Percentiles rank a stretch among this genome's conserved stretches.
phyloP scores from a whole-genome alignment of 2,797 vertebrate species.

The Spatula versicolor region DNA sequence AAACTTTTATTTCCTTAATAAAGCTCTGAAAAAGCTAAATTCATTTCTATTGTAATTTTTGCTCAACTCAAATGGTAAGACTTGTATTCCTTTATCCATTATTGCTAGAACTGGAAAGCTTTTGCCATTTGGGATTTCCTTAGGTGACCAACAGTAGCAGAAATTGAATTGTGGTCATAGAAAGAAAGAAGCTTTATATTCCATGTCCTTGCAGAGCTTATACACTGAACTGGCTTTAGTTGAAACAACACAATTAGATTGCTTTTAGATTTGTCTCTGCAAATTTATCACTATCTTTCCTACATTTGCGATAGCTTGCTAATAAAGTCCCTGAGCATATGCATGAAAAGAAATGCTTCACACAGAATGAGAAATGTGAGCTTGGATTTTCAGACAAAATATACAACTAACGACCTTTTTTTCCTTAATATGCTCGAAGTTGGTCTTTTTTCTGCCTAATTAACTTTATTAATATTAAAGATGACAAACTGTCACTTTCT shows the following conservation, averaged over 20 bases:
- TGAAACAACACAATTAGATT: background rate
- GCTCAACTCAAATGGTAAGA: background rate
- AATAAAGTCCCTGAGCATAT: background rate
- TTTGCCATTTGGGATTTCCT: background rate
- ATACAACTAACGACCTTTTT: background rate
- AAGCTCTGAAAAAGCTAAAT: background rate
- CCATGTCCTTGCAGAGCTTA: background rate
- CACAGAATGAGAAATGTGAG: background rate
- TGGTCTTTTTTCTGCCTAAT: background rate
- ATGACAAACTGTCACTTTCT: background rate
- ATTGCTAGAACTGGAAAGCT: background rate
- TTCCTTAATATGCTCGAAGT: background rate
- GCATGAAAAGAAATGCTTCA: background rate
- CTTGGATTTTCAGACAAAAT: conserved; percentile 22
- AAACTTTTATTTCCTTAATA: background rate
- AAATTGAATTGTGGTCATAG: background rate
- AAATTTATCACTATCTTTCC: conserved; percentile 7
- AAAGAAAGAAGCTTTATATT: background rate
- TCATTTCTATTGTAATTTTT: background rate
- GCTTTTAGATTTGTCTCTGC: conserved; percentile 33
- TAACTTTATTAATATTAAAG: conserved; percentile 47
- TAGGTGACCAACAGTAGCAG: background rate
- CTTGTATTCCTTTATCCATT: background rate
- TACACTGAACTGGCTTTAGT: conserved; percentile 7
- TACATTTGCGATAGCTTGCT: background rate